Percentiles rank a stretch among this genome's conserved stretches.
Conservation (phyloP, 2,888 invertebrate species). For the Gerosis bhagava region DNA sequence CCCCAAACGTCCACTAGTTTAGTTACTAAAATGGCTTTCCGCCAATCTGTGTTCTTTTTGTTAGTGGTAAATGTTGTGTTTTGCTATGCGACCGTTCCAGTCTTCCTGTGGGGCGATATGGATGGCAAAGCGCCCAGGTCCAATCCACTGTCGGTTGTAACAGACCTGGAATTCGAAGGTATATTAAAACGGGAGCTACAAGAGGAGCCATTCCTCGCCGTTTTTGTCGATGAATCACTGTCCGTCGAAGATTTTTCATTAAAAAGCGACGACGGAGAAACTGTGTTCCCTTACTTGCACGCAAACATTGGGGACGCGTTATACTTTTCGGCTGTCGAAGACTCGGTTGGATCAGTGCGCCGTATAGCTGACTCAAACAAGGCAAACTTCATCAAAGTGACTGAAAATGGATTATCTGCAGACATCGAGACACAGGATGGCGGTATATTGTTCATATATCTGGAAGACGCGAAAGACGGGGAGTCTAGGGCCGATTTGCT, state of each 20-base stretch:
- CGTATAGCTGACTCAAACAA: conserved; percentile 65
- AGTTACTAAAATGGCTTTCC: conserved; percentile 65
- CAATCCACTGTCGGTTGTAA: conserved; percentile 55
- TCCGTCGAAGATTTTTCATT: conserved; percentile 83
- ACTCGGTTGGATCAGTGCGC: conserved; percentile 80
- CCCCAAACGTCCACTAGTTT: conserved; percentile 61
- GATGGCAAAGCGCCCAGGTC: conserved; percentile 44
- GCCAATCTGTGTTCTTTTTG: conserved; percentile 66
- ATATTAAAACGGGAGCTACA: conserved; percentile 58
- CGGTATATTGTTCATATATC: conserved; percentile 77
- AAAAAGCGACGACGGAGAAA: conserved; percentile 64
- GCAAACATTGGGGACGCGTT: conserved; percentile 53
- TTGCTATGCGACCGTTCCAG: conserved; percentile 72
- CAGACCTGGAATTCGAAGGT: conserved; percentile 54
- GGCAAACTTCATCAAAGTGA: conserved; percentile 57
- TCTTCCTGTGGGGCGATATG: conserved; percentile 81
- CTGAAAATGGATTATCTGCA: conserved; percentile 59
- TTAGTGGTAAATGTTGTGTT: conserved; percentile 65
- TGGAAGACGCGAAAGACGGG: conserved; percentile 81
- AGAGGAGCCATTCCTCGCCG: conserved; percentile 62
- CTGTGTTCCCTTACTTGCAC: conserved; percentile 62
- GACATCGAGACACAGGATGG: conserved; percentile 64
- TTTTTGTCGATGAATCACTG: conserved; percentile 79
- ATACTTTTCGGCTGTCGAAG: conserved; percentile 85
- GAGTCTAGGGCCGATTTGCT: conserved; percentile 80